Evolutionary conservation across 2,888 invertebrate genomes (phyloP).

Genomic region (Syrista parreyssii): DNA sequence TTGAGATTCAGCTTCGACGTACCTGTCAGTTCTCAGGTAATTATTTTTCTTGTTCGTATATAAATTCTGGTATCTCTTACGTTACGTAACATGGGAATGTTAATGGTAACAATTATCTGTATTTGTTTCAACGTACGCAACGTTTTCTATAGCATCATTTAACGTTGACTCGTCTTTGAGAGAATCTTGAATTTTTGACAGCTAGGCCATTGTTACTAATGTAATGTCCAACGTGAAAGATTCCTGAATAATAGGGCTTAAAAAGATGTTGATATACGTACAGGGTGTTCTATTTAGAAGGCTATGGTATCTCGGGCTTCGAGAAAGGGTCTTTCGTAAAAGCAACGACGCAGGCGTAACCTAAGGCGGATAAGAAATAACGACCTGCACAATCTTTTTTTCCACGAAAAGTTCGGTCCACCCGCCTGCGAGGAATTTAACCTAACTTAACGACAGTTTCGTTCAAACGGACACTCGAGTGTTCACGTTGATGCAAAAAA

Average conservation of each 20-base stretch:
- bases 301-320: neutral
- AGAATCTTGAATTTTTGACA: neutral
- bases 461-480: neutral
- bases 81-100: neutral
- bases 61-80: neutral
- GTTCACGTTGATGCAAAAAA: neutral
- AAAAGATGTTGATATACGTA: neutral
- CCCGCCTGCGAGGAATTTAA: neutral
- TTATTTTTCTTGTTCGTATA: neutral
- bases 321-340: neutral
- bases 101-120: neutral
- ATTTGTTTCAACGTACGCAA: neutral
- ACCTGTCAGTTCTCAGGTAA: neutral
- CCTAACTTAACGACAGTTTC: neutral
- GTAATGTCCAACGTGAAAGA: neutral
- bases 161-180: too few relatives aligned
- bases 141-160: neutral
- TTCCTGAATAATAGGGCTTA: neutral
- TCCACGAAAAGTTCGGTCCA: neutral
- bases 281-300: neutral
- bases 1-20: neutral
- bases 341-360: neutral
- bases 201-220: neutral
- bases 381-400: neutral
- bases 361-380: neutral